A percentile compares a stretch with the other conserved stretches of the same genome.
Conservation (phyloP, 2,888 invertebrate species). For the Strigamia transsilvanica region DNA sequence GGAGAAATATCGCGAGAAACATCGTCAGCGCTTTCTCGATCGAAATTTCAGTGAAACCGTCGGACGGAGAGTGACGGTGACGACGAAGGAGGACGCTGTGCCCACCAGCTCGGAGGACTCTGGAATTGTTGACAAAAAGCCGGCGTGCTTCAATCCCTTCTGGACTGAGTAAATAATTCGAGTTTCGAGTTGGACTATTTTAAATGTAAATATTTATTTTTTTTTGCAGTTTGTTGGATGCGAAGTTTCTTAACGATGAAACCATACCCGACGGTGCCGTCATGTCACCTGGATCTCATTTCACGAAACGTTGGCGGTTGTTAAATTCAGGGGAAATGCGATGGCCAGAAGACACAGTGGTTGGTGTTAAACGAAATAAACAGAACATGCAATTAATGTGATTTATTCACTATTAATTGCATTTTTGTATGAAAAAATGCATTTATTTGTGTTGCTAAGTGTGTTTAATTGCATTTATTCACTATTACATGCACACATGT, state of each 20-base stretch:
- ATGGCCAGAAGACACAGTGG: slow-evolving; percentile 62
- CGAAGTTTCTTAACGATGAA: slow-evolving; percentile 61
- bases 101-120: slow-evolving; percentile 8
- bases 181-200: neutral
- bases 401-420: neutral
- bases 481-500: too few relatives aligned
- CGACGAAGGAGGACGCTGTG: neutral
- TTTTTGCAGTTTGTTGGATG: slow-evolving; percentile 57
- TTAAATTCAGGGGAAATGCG: slow-evolving; percentile 61
- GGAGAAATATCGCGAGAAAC: slow-evolving; percentile 44
- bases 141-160: neutral
- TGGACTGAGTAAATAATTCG: neutral
- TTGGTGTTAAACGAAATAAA: slow-evolving; percentile 55
- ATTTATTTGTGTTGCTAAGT: too few relatives aligned
- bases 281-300: slow-evolving; percentile 61
- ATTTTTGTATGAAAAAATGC: too few relatives aligned
- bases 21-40: slow-evolving; percentile 27
- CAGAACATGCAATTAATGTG: neutral
- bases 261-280: slow-evolving; percentile 62
- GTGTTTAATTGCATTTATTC: too few relatives aligned
- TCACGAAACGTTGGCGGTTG: slow-evolving; percentile 63
- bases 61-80: neutral
- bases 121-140: neutral
- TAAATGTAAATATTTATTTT: neutral
- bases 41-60: neutral